Evolutionary conservation across 2,113 vertebrate genomes (phyloP).

Genomic region (Hyla sarda): DNA sequence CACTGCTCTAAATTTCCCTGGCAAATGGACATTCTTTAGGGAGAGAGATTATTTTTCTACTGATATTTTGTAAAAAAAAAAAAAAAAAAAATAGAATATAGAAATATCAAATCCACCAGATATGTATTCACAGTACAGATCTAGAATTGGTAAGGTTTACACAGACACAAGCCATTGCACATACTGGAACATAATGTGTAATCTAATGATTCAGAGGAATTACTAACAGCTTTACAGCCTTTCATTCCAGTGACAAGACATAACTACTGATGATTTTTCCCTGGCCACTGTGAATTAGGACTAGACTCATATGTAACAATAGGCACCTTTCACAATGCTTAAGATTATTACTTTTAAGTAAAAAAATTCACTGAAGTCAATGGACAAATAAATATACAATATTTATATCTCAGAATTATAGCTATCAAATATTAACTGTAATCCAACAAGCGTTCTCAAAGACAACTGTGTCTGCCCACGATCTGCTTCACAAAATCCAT

Average conservation of each 20-base stretch:
- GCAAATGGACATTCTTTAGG: neutral
- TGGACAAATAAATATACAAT: neutral
- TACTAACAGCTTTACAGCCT: neutral
- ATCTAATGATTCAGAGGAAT: slow-evolving; percentile 15
- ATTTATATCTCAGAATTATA: neutral
- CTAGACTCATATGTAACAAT: neutral
- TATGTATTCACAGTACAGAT: neutral
- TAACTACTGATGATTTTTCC: neutral
- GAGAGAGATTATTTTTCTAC: neutral
- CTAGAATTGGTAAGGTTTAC: neutral
- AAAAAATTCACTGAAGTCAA: neutral
- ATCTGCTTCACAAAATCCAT: no score
- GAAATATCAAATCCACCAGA: neutral
- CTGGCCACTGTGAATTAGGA: neutral
- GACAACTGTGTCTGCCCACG: neutral
- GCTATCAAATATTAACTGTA: neutral
- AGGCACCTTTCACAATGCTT: neutral
- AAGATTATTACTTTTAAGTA: neutral
- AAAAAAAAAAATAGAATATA: neutral
- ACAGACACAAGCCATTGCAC: neutral
- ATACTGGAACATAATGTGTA: neutral
- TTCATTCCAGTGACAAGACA: neutral
- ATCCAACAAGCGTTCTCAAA: neutral
- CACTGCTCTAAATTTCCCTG: neutral
- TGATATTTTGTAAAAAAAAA: no score